Conservation (phyloP, 2,888 invertebrate species). For the Hesperia comma region DNA sequence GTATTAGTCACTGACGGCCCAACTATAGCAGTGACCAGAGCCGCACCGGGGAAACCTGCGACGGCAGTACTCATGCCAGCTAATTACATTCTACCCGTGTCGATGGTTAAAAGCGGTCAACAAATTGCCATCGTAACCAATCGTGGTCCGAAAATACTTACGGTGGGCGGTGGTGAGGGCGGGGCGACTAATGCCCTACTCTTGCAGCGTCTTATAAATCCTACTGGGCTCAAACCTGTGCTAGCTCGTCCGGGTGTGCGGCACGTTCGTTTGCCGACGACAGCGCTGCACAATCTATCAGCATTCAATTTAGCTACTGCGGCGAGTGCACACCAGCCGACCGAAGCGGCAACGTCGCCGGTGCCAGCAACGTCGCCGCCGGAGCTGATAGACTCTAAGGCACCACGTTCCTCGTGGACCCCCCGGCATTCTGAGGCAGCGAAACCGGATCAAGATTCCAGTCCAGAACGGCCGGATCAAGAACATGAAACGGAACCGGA, state of each 20-base stretch:
- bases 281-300: conserved; percentile 75
- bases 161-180: conserved; percentile 71
- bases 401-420: conserved; percentile 69
- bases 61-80: conserved; percentile 88
- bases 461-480: conserved; percentile 58
- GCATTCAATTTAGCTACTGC: conserved; percentile 68
- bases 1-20: conserved; percentile 86
- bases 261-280: conserved; percentile 74
- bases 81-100: conserved; percentile 88
- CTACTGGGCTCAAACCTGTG: conserved; percentile 83
- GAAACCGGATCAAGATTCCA: conserved; percentile 62
- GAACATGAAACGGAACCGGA: conserved; percentile 70
- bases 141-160: conserved; percentile 84
- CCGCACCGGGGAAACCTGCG: conserved; percentile 85
- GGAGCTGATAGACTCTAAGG: conserved; percentile 68
- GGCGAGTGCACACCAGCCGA: conserved; percentile 61
- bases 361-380: conserved; percentile 66
- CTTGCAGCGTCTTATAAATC: conserved; percentile 87
- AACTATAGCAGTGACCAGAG: conserved; percentile 85
- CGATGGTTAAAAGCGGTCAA: conserved; percentile 88
- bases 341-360: conserved; percentile 64
- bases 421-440: conserved; percentile 65
- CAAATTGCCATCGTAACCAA: conserved; percentile 89
- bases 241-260: conserved; percentile 83
- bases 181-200: conserved; percentile 86